A percentile compares a stretch with the other conserved stretches of the same genome.
phyloP scores from a whole-genome alignment of 1,140 invertebrate genomes.

The Myzus persicae region DNA sequence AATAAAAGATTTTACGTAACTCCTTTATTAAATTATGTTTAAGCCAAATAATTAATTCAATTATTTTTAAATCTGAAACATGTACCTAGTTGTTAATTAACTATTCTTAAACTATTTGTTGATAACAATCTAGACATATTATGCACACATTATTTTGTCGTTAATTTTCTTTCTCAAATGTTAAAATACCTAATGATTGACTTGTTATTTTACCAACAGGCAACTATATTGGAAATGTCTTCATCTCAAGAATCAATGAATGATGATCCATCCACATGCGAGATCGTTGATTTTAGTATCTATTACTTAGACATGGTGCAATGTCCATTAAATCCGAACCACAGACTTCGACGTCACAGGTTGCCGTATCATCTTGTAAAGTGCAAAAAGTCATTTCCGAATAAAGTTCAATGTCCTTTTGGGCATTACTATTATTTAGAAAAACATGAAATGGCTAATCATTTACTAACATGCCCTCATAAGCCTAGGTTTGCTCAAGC shows the following conservation, averaged over 20 bases:
- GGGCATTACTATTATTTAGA: slow-evolving; percentile 37
- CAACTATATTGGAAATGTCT: background rate
- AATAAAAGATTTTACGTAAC: background rate
- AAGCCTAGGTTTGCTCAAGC: background rate
- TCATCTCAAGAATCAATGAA: background rate
- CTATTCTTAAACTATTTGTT: too few relatives aligned
- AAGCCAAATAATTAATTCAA: too few relatives aligned
- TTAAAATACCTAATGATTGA: background rate
- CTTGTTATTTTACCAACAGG: background rate
- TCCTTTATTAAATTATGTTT: background rate
- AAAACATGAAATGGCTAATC: slow-evolving; percentile 36
- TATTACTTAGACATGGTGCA: slow-evolving; percentile 41
- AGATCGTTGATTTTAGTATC: slow-evolving; percentile 39
- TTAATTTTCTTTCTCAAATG: too few relatives aligned
- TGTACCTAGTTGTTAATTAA: too few relatives aligned
- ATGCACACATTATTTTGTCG: too few relatives aligned
- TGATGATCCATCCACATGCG: background rate
- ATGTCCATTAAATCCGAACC: slow-evolving; percentile 42
- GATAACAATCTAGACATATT: too few relatives aligned
- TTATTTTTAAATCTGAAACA: too few relatives aligned
- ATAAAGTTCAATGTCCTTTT: slow-evolving; percentile 39
- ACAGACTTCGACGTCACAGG: slow-evolving; percentile 34
- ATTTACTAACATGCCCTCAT: slow-evolving; percentile 3
- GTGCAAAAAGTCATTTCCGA: slow-evolving; percentile 26
- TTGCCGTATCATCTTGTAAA: slow-evolving; percentile 30